Percentiles rank a stretch among this genome's conserved stretches.
Evolutionary conservation across 1,140 invertebrate genomes (phyloP).

Genomic region (Drosophila melanica): DNA sequence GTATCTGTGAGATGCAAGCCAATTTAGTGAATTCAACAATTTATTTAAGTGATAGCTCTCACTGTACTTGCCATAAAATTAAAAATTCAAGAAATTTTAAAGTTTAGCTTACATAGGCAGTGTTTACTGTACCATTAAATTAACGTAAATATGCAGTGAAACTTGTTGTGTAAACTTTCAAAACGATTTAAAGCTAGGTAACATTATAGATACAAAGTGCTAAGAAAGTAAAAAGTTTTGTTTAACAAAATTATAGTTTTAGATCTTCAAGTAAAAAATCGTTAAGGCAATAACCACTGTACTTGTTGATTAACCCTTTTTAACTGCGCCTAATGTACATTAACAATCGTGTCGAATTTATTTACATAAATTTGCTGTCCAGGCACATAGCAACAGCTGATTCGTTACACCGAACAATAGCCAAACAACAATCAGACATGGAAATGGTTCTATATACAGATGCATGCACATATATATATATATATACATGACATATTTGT

Average conservation of each 20-base stretch:
- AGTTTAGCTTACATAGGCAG: neutral
- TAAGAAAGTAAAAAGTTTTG: no score
- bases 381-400: conserved; percentile 58
- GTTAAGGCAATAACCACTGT: neutral
- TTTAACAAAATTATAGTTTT: no score
- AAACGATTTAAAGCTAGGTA: no score
- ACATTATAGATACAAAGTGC: no score
- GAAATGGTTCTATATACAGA: no score
- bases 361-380: conserved; percentile 46
- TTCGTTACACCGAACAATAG: conserved; percentile 32
- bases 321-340: conserved; percentile 51
- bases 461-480: neutral
- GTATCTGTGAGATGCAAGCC: neutral
- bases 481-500: conserved; percentile 19
- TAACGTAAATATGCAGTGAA: no score
- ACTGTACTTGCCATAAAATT: neutral
- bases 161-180: no score
- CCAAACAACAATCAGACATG: conserved; percentile 5
- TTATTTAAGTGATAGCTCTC: no score
- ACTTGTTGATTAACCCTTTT: conserved; percentile 29
- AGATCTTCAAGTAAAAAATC: no score
- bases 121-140: neutral
- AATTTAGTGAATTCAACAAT: neutral
- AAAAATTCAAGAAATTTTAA: neutral
- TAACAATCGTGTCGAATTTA: conserved; percentile 46